Base-by-base conservation (phyloP, 2,888 invertebrate genomes). In the Agrotis puta region DNA sequence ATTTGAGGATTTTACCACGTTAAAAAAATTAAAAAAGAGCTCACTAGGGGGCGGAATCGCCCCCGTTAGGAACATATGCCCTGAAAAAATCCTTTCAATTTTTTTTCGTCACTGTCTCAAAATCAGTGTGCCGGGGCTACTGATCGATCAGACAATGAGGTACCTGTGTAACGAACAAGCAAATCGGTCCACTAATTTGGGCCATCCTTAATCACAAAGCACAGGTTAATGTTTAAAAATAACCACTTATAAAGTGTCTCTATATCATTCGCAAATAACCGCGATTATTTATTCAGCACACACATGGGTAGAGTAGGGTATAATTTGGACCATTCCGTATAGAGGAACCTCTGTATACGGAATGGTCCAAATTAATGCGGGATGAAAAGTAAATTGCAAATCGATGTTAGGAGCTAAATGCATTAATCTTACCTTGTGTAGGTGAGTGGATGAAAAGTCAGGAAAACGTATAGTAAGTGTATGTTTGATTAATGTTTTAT, bases 351-450 rank as follows among this genome's bases (percentile, higher is more conserved):
- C 39, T 33, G 22, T 33, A 51, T 50, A 48, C 14, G 59, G 61
- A 50, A 70, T 69, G 64, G 62, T 27, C 51, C 13, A 58, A 75
- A 79, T 67, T 67, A 73, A 77, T 47, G n/a, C 27, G 13, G 43
- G 48, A 57, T 73, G 74, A 81, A 78, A 78, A 70, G 64, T 82
- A 78, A 80, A 80, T 80, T 73, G 82, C 58, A 80, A 82, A 73
- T 58, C 82, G 74, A 74, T 74, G 69, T 77, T 68, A 22, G 33
- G 20, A 59, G 27, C 20, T 43, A 43, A 64, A 78, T 77, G 51
- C 43, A 79, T 81, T 79, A 76, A 82, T 81, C 65, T 53, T 76
- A 70, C 83, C 65, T 70, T 63, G 39, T 65, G 24, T 45, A 33
- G 39, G 56, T 6, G 51, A 66, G 27, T 59, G 65, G 48, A 64